Percentiles rank a stretch among this genome's conserved stretches.
Evolutionary conservation across 2,888 invertebrate genomes (phyloP).

Genomic region (Drosophila subsilvestris): DNA sequence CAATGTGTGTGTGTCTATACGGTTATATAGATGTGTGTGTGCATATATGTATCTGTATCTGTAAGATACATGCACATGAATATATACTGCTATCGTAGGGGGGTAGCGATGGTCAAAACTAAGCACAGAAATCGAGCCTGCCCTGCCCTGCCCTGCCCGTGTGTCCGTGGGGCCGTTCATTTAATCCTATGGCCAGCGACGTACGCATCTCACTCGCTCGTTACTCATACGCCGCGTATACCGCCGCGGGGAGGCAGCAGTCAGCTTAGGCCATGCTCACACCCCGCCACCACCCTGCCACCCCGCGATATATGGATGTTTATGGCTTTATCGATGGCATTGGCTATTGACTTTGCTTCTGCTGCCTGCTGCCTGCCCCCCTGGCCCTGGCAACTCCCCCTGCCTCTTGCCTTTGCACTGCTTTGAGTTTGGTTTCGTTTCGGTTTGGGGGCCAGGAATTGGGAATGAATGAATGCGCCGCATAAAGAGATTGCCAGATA

Average conservation of each 20-base stretch:
- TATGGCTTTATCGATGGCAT: constrained; percentile 77
- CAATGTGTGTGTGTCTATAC: constrained; percentile 3
- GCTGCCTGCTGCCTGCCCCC: constrained; percentile 42
- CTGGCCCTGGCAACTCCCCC: constrained; percentile 40
- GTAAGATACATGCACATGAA: constrained; percentile 14
- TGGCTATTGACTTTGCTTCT: constrained; percentile 77
- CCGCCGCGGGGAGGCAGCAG: constrained; percentile 39
- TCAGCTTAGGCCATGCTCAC: constrained; percentile 38
- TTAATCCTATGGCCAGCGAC: constrained; percentile 33
- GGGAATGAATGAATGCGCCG: constrained; percentile 1
- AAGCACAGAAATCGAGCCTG: constrained; percentile 24
- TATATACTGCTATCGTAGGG: background rate
- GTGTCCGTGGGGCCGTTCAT: constrained; percentile 40
- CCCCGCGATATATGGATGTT: constrained; percentile 46
- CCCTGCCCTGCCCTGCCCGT: background rate
- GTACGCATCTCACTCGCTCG: constrained; percentile 62
- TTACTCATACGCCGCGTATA: constrained; percentile 67
- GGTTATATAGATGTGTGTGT: constrained; percentile 15
- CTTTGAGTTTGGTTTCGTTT: constrained; percentile 24
- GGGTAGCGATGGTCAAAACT: constrained; percentile 23
- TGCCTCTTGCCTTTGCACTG: constrained; percentile 43
- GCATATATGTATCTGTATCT: background rate
- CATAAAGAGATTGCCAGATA: constrained; percentile 63
- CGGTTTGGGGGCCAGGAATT: constrained; percentile 20
- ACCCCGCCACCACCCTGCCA: constrained; percentile 23